Conservation (phyloP, 2,113 vertebrate genomes). For the Nyctereutes procyonoides region DNA sequence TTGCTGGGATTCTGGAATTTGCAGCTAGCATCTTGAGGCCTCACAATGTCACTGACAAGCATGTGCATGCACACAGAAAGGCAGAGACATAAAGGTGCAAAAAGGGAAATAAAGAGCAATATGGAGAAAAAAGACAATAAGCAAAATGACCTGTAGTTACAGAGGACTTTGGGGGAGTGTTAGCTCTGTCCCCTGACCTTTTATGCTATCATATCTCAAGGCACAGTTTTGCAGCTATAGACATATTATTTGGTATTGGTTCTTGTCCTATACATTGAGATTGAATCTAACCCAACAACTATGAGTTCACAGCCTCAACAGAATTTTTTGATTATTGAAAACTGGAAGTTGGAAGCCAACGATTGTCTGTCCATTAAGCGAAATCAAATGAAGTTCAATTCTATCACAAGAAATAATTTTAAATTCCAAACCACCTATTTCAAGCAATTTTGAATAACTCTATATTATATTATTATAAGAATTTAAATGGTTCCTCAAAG, state of each 20-base stretch:
- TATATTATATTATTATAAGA: not conserved
- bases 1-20: constrained; percentile 13
- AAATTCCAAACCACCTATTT: constrained; percentile 18
- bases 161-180: not conserved
- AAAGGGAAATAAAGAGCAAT: not conserved
- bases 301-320: not conserved
- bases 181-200: not conserved
- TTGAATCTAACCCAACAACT: not conserved
- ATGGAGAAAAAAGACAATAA: not conserved
- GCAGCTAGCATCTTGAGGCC: not conserved
- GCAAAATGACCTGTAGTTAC: not conserved
- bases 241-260: not conserved
- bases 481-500: not conserved
- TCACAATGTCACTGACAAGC: not conserved
- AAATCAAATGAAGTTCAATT: constrained; percentile 11
- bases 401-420: not conserved
- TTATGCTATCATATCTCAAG: not conserved
- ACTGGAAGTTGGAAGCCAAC: not conserved
- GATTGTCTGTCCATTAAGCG: not conserved
- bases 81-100: not conserved
- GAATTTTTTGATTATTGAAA: not conserved
- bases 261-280: not conserved
- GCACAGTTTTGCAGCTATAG: not conserved
- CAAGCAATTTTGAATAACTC: constrained; percentile 23
- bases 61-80: not conserved